Evolutionary conservation across 1,140 invertebrate genomes (phyloP).

Genomic region (Drosophila navojoa): DNA sequence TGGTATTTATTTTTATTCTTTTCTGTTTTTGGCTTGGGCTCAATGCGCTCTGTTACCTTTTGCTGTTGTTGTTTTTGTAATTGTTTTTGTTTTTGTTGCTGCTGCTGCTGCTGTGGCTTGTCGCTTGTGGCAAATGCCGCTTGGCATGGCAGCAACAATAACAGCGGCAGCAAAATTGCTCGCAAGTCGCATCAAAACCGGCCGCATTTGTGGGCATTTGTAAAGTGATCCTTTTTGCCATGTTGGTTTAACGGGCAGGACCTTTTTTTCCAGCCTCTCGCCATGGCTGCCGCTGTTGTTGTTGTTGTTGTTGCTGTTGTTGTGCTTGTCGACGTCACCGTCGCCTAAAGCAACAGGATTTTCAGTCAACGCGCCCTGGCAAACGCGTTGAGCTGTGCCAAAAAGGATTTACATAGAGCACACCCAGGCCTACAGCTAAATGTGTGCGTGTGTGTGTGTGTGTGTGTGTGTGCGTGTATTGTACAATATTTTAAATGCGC

Average conservation of each 20-base stretch:
- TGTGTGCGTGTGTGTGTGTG: neutral
- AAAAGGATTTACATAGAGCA: slow-evolving; percentile 65
- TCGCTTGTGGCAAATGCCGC: slow-evolving; percentile 47
- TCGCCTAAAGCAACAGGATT: slow-evolving; percentile 74
- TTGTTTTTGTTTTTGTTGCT: slow-evolving; percentile 19
- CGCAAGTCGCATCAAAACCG: slow-evolving; percentile 43
- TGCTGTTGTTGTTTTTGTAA: slow-evolving; percentile 28
- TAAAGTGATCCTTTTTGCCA: slow-evolving; percentile 73
- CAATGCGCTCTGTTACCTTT: slow-evolving; percentile 67
- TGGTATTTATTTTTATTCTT: slow-evolving; percentile 7
- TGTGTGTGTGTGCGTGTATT: slow-evolving; percentile 28
- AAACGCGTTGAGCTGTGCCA: slow-evolving; percentile 72
- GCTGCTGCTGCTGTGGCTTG: slow-evolving; percentile 24
- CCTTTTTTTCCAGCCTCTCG: slow-evolving; percentile 36
- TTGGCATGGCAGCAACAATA: slow-evolving; percentile 37
- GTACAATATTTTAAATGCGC: slow-evolving; percentile 47
- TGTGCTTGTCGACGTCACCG: slow-evolving; percentile 34
- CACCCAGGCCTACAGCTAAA: slow-evolving; percentile 2
- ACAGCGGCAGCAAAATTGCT: slow-evolving; percentile 28
- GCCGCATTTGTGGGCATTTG: slow-evolving; percentile 77
- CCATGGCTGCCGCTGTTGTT: slow-evolving; percentile 4
- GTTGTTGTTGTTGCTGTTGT: slow-evolving; percentile 23
- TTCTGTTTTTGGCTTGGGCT: slow-evolving; percentile 32
- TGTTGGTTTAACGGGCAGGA: slow-evolving; percentile 65
- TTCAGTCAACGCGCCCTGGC: slow-evolving; percentile 42